phyloP scores from a whole-genome alignment of 2,888 invertebrate genomes.

The Caenorhabditis doughertyi region DNA sequence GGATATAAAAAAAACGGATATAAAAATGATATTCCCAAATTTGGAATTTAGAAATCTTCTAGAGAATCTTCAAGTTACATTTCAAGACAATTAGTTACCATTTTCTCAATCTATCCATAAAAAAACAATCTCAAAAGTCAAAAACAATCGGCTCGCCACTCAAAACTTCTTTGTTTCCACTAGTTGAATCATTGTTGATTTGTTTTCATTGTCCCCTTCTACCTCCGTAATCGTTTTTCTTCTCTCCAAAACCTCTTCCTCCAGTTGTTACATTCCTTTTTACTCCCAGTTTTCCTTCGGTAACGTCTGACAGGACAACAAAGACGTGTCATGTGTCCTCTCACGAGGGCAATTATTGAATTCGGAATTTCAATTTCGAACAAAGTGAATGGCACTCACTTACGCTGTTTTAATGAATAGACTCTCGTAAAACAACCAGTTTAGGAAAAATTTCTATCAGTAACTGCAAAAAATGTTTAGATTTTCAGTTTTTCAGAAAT shows the following conservation, averaged over 20 bases:
- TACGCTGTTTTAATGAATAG: background rate
- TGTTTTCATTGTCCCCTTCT: background rate
- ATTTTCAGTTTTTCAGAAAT: too few relatives aligned
- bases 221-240: background rate
- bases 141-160: background rate
- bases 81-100: too few relatives aligned
- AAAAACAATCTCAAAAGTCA: too few relatives aligned
- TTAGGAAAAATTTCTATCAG: too few relatives aligned
- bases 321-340: conserved; percentile 42
- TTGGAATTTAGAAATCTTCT: too few relatives aligned
- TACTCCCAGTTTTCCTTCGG: conserved; percentile 15
- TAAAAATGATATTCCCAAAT: too few relatives aligned
- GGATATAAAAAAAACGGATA: too few relatives aligned
- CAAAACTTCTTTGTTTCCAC: background rate
- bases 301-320: conserved; percentile 21
- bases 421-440: background rate
- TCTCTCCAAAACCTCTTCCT: background rate
- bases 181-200: background rate
- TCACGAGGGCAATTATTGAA: conserved; percentile 45
- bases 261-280: background rate
- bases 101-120: too few relatives aligned
- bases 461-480: too few relatives aligned
- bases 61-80: too few relatives aligned
- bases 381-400: background rate
- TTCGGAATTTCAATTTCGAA: conserved; percentile 9